A percentile compares a stretch with the other conserved stretches of the same genome.
These are phyloP conservation scores for Euschistus heros DNA, from an alignment of 1,140 invertebrate species.

Conservation along the genomic window DNA sequence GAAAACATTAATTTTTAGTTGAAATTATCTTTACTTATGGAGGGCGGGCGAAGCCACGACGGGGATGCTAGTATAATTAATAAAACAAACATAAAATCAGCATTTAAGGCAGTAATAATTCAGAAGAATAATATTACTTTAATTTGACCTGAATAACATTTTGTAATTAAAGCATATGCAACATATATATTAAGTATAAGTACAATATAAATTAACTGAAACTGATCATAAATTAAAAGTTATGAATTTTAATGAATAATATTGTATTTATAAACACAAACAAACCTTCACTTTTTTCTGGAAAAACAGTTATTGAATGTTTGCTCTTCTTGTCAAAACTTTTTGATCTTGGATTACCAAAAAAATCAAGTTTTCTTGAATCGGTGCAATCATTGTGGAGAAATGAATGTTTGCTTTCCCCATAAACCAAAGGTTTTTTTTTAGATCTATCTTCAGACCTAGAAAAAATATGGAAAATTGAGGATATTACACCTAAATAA, in stretches of 20 bases:
- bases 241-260: background rate
- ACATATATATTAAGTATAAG: too few relatives aligned
- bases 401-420: background rate
- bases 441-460: constrained; percentile 6
- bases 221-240: background rate
- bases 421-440: background rate
- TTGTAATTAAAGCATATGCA: too few relatives aligned
- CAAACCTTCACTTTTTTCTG: constrained; percentile 8
- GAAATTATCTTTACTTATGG: too few relatives aligned
- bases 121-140: too few relatives aligned
- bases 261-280: background rate
- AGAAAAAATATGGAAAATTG: background rate
- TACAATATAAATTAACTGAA: background rate
- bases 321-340: background rate
- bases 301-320: constrained; percentile 3
- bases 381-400: background rate
- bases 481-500: too few relatives aligned
- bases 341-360: constrained; percentile 6
- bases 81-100: too few relatives aligned
- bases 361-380: background rate
- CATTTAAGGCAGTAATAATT: too few relatives aligned
- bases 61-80: too few relatives aligned
- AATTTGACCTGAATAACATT: too few relatives aligned
- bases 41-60: too few relatives aligned
- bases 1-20: too few relatives aligned